Base-by-base conservation (phyloP, 2,797 vertebrate species). In the Onychomys leucogaster region DNA sequence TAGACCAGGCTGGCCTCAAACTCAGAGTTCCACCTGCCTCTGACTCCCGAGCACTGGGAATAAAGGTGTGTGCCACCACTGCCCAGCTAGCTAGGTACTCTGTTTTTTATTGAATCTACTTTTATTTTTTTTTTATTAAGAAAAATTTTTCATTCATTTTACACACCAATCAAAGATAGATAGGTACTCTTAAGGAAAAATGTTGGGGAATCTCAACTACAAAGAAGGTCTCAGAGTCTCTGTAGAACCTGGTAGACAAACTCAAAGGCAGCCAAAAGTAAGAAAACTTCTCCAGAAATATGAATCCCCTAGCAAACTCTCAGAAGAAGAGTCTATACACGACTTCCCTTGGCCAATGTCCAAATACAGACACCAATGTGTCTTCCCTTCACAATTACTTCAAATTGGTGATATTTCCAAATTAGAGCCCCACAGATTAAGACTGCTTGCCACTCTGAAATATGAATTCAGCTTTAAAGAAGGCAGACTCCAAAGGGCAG, bases 391-490 rank as follows among this genome's bases (percentile, higher is more conserved):
- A 27, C 1, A 90, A 41, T 94, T 46, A 94, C 87, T 96, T 92
- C 71, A 96, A 92, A 91, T 43, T 12, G 37, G 49, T 90, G 85
- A 94, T 12, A 5, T 34, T 92, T 69, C 78, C 21, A 92, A 96
- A 90, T 90, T 93, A 90, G 61, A 89, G 19, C 52, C 73, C 59
- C 52, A 75, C 7, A 94, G 52, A 96, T 82, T 78, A 90, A 86
- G 80, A 67, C 32, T 84, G 78, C 75, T 1, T 7, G 46, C 14
- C 32, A 8, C n/a, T 80, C 73, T 77, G 75, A 91, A 96, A 95
- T 77, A 96, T 85, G 84, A 90, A 91, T 78, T 89, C 59, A 90
- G 49, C 69, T 90, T 97, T 94, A 93, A 95, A 88, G 43, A 88
- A 88, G 55, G 52, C 11, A 52, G 12, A 32, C 63, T 83, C 95